Evolutionary conservation across 2,888 invertebrate species (phyloP), one percentile per base, ranked within the genome.

Genomic region (Ochropacha duplaris): DNA sequence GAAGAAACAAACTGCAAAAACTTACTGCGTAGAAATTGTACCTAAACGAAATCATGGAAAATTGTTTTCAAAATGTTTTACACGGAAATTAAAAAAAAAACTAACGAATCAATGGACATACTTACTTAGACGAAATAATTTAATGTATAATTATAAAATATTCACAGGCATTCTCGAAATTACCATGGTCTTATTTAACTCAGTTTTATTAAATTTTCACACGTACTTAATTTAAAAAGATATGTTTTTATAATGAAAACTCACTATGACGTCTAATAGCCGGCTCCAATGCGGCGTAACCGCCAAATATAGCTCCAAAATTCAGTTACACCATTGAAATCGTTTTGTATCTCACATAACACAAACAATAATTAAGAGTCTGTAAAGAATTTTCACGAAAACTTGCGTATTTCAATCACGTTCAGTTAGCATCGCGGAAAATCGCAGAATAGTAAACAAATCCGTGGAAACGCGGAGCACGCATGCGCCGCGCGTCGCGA

Each of bases 401-500:
- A 26, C 26, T 28, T 16, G 12, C 28, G 19, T 22, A 34, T 52
- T 31, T 19, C 6, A 4, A 19, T 6, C 19, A 26, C 52, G 52
- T 52, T 12, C 31, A 22, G 19, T 31, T 12, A 19, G 1, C 3
- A 34, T 31, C 31, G 31, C 19, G 52, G 22, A 31, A 19, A 31
- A 16, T 31, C 19, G 34, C 19, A 11, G 31, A 52, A 24, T 52
- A 12, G 72, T 73, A 76, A 77, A 74, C 74, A 74, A 76, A 65
- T 62, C 57, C 52, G 44, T 54, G 36, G 49, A 34, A 12, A 26
- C 52, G 24, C 49, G 52, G 52, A 9, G 39, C 62, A 68, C 83
- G 79, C 84, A 78, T 79, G 84, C 83, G 84, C 74, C 61, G 63
- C 65, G 62, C 54, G 50, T 28, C 59, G 68, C 74, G 69, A 61